Evolutionary conservation across 2,113 vertebrate genomes (phyloP).

Genomic region (Indicator maculatus): DNA sequence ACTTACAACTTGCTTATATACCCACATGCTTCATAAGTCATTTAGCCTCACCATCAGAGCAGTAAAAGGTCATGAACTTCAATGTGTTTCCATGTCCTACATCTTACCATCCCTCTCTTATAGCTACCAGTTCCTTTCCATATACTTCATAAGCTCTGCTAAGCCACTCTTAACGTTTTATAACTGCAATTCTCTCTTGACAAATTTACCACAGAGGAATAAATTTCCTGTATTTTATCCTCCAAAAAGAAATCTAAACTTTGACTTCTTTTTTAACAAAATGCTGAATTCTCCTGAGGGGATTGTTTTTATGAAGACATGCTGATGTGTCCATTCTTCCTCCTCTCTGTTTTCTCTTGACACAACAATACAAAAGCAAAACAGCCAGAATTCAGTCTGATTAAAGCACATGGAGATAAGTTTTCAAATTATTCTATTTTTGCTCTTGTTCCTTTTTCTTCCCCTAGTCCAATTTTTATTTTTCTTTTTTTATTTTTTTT

Average conservation of each 20-base stretch:
- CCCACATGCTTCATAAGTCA: background rate
- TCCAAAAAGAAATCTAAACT: conserved; percentile 3
- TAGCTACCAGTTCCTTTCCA: background rate
- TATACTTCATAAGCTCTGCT: background rate
- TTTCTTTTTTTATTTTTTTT: background rate
- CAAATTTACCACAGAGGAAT: background rate
- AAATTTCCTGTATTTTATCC: background rate
- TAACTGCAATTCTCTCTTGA: background rate
- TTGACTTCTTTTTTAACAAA: background rate
- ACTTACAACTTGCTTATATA: background rate
- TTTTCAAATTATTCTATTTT: background rate
- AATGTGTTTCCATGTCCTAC: background rate
- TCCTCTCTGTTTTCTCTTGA: background rate
- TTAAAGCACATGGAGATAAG: background rate
- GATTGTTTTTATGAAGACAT: background rate
- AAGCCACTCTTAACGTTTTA: background rate
- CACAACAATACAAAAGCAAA: background rate
- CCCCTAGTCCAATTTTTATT: background rate
- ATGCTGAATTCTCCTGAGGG: background rate
- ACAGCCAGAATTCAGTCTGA: background rate
- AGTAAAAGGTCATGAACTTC: background rate
- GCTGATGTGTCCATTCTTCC: background rate
- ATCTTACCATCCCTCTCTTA: background rate
- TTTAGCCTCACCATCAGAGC: background rate
- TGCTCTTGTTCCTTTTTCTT: background rate